Base-by-base conservation (phyloP, 2,888 invertebrate species). In the Eurytoma adleriae region DNA sequence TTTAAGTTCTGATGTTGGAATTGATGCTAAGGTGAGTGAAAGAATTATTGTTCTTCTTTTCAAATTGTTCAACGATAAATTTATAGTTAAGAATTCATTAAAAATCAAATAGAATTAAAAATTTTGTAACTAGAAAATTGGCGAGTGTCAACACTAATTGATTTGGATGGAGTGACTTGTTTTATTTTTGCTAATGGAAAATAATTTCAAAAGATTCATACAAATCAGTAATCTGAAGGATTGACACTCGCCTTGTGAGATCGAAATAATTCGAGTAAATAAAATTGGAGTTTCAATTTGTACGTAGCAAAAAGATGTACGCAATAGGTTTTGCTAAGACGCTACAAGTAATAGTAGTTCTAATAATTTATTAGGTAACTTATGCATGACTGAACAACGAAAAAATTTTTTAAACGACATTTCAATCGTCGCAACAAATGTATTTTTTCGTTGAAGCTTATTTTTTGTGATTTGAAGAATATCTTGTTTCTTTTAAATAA, bases 1-100 rank as follows among this genome's bases (percentile, higher is more conserved):
- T 62, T 54, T 81, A 81, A 81, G 81, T 67, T 78, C 64, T 79
- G 18, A 79, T 70, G 81, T 73, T 79, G 74, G 73, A 79, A 76
- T 79, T 79, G 76, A 79, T 77, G 73, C 56, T 61, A 71, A 68
- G 59, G 59, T 66, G 48, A 77, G 67, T 48, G 59, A 13, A 64
- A 68, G 59, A 72, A 61, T 71, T 59, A 71, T 79, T 66, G n/a
- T 78, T 74, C 50, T 69, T 73, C 52, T 66, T 79, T 72, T 62
- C 61, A 48, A 5, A 52, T 68, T 66, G 40, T 79, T 66, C 40
- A 56, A 73, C 56, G 24, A 56, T 7, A 40, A 40, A 10, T 40
- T 40, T 40, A 5, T 40, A 40, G 64, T 54, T 54, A 48, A 48
- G 64, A 40, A 18, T 64, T 48, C 2, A 48, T 48, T 40, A 40